Conservation (phyloP, 2,888 invertebrate genomes). For the Hirudinaria manillensis region DNA sequence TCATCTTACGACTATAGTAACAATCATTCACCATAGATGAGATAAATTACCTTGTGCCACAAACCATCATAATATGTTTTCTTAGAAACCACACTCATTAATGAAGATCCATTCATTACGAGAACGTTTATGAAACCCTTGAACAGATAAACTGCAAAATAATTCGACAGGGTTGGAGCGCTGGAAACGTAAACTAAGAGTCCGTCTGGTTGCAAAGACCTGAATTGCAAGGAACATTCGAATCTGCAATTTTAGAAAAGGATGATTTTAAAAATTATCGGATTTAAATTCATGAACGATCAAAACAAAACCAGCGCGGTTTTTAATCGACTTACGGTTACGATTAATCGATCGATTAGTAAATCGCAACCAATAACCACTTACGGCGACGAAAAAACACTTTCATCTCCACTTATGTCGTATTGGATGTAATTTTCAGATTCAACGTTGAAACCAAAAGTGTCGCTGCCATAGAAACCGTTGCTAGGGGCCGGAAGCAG, state of each 20-base stretch:
- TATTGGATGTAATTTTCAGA: conserved; percentile 35
- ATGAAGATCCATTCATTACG: conserved; percentile 29
- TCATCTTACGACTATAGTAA: neutral
- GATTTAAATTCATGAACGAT: neutral
- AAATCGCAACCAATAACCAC: neutral
- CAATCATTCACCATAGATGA: neutral
- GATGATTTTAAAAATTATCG: neutral
- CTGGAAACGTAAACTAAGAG: conserved; percentile 39
- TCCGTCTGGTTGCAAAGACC: conserved; percentile 40
- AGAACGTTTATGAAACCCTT: conserved; percentile 37
- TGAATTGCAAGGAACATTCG: conserved; percentile 40
- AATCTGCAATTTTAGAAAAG: conserved; percentile 38
- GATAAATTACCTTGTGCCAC: conserved; percentile 39
- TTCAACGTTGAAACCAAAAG: conserved; percentile 35
- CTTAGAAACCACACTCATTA: conserved; percentile 32
- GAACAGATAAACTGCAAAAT: conserved; percentile 40
- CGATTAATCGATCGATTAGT: too few relatives aligned
- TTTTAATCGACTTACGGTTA: too few relatives aligned
- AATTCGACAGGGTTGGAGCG: conserved; percentile 33
- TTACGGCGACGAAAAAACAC: conserved; percentile 8
- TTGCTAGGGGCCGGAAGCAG: conserved; percentile 34
- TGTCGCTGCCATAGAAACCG: neutral
- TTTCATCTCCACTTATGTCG: conserved; percentile 16
- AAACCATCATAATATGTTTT: conserved; percentile 39
- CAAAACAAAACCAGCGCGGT: too few relatives aligned